Base-by-base conservation (phyloP, 2,888 invertebrate species). In the Agriotes lineatus region DNA sequence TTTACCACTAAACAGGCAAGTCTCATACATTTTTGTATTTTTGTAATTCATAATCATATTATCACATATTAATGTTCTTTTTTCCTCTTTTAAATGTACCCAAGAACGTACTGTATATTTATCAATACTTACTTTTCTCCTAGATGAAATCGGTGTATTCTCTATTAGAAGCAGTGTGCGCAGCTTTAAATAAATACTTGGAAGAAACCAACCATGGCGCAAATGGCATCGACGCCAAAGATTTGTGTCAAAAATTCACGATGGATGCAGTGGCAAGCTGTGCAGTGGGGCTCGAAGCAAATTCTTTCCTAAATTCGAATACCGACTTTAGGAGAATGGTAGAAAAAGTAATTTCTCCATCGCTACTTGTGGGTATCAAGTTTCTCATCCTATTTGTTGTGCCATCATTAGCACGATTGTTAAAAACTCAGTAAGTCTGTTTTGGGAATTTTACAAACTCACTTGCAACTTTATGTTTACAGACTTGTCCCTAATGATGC, bases 101-200 rank as follows among this genome's bases (percentile, higher is more conserved):
- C 25, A 25, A 25, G 3, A 25, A 25, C 25, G 3, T 25, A 5
- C 25, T 5, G 25, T 25, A 5, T 7, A 25, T 25, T 25, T 25
- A 5, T 25, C 25, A 7, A 3, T 25, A 7, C 25, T 25, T 25
- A 25, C 25, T 7, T 25, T 25, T 25, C 7, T 54, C 44, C 50
- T 20, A 82, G 82, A 82, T 85, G 22, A 88, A 87, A 72, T 79
- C 84, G 0, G 85, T 87, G 74, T 87, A 86, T 67, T 83, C 85
- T 0, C 79, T 87, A 2, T 83, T 88, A 5, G 77, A 80, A 12
- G 81, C 84, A 16, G 85, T 87, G 4, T 82, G 85, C 7, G 72
- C 81, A 4, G 80, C 81, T 42, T 76, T 89, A 70, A 80, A 82
- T 0, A 75, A 80, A 0, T 86, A 84, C 72, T 70, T 88, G 1